Evolutionary conservation across 2,797 vertebrate species (phyloP), one percentile per base, ranked within the genome.

Genomic region (Lophius americanus): DNA sequence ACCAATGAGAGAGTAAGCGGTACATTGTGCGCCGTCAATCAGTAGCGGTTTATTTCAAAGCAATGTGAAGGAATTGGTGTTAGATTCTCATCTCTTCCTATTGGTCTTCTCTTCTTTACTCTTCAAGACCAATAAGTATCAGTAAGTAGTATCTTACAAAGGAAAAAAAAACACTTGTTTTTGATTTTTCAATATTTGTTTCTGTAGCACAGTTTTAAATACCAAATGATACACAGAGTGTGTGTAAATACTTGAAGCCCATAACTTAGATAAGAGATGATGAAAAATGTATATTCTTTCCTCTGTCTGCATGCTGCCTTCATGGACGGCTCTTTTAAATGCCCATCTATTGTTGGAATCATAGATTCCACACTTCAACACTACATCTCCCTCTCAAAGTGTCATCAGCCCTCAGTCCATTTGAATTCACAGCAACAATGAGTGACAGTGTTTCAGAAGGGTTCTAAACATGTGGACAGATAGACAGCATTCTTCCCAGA

Each of bases 251-350:
- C 37, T 42, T 67, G 10, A 60, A 70, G 46, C 51, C 41, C 56
- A 44, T 43, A 54, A 43, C 63, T 33, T 6, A 68, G 66, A 85
- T 82, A 65, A 55, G n/a, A 64, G 64, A 75, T 88, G 80, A 88
- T 83, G 83, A 76, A 81, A 88, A 75, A 58, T 78, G 66, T 75
- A 66, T 85, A 84, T 1, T 41, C 57, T 32, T 14, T 52, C 47
- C 35, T 58, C 56, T 35, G 47, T 44, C 69, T 53, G 2, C 50
- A 39, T 57, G 32, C 37, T 14, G 10, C 68, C 79, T 73, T 60
- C 75, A 35, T 79, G 70, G 68, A 42, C 1, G 9, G 33, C 49
- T 53, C 54, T 52, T 82, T 67, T 60, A 64, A 78, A 70, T 35
- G 55, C 51, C 35, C 41, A 41, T 56, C 35, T 74, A 6, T 83